Evolutionary conservation across 2,888 invertebrate species (phyloP).

Genomic region (Branchipolynoe longqiensis): DNA sequence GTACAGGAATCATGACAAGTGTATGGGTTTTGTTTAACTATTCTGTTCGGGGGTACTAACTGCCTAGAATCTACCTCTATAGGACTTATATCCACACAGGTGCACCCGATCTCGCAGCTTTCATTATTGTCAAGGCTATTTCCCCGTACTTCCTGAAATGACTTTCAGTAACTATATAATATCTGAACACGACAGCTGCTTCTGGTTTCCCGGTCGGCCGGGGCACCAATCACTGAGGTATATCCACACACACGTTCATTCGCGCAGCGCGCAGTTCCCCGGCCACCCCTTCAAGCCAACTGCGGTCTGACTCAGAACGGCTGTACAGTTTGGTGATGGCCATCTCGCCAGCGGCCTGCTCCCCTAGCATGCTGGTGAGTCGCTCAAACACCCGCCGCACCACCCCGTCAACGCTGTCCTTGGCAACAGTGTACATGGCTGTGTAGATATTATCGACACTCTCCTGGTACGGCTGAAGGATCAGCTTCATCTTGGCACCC

Average conservation of each 20-base stretch:
- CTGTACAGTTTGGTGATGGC: constrained; percentile 32
- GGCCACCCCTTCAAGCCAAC: constrained; percentile 3
- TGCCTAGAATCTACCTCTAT: too few species aligned
- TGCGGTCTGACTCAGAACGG: background rate
- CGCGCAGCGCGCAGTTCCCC: constrained; percentile 3
- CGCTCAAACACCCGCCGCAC: constrained; percentile 27
- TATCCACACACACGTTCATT: constrained; percentile 23
- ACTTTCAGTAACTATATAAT: too few species aligned
- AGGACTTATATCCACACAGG: too few species aligned
- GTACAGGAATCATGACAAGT: too few species aligned
- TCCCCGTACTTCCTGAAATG: too few species aligned
- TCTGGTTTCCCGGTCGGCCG: too few species aligned
- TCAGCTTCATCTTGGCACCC: constrained; percentile 46
- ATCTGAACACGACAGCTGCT: too few species aligned
- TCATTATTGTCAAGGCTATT: too few species aligned
- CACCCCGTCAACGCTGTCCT: constrained; percentile 46
- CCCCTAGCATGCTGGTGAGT: background rate
- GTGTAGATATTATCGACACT: background rate
- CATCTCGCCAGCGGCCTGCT: background rate
- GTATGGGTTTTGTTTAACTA: too few species aligned
- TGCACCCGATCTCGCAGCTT: too few species aligned
- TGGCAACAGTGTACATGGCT: constrained; percentile 21
- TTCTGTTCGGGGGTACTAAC: too few species aligned
- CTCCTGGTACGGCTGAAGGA: constrained; percentile 49
- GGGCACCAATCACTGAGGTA: background rate